Evolutionary conservation across 1,140 invertebrate genomes (phyloP).

Genomic region (Aphaenogaster rudis): DNA sequence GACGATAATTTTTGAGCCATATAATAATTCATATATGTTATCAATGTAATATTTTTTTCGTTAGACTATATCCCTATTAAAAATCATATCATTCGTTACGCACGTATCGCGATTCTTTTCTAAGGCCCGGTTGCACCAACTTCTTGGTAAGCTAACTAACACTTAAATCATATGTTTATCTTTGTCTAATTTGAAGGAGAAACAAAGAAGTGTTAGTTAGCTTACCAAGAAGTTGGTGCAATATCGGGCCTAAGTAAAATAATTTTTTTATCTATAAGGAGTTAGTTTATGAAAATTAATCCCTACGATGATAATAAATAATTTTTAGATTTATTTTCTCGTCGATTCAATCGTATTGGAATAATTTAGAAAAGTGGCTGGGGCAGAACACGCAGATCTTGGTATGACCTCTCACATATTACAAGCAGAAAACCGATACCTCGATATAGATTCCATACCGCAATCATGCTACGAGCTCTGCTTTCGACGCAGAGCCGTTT

Average conservation of each 20-base stretch:
- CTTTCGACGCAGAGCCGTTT: slow-evolving; percentile 64
- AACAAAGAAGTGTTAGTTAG: too few relatives aligned
- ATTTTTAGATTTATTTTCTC: background rate
- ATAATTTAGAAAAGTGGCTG: background rate
- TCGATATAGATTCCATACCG: slow-evolving; percentile 37
- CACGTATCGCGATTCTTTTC: background rate
- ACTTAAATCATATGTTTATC: too few relatives aligned
- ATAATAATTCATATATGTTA: background rate
- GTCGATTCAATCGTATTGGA: background rate
- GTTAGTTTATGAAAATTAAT: slow-evolving; percentile 1
- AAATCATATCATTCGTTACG: background rate
- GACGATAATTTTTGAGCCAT: background rate
- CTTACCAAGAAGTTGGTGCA: too few relatives aligned
- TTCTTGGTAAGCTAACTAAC: too few relatives aligned
- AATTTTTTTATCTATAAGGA: background rate
- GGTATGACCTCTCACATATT: slow-evolving; percentile 13
- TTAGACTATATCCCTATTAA: background rate
- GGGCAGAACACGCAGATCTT: background rate
- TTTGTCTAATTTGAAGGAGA: too few relatives aligned
- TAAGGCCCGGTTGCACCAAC: too few relatives aligned
- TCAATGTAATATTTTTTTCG: background rate
- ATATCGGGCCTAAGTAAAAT: background rate
- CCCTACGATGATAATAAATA: background rate
- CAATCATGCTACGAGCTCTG: slow-evolving; percentile 49
- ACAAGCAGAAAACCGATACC: slow-evolving; percentile 27